Percentiles rank a stretch among this genome's conserved stretches.
Conservation (phyloP, 2,888 invertebrate genomes). For the Pardosa pseudoannulata region DNA sequence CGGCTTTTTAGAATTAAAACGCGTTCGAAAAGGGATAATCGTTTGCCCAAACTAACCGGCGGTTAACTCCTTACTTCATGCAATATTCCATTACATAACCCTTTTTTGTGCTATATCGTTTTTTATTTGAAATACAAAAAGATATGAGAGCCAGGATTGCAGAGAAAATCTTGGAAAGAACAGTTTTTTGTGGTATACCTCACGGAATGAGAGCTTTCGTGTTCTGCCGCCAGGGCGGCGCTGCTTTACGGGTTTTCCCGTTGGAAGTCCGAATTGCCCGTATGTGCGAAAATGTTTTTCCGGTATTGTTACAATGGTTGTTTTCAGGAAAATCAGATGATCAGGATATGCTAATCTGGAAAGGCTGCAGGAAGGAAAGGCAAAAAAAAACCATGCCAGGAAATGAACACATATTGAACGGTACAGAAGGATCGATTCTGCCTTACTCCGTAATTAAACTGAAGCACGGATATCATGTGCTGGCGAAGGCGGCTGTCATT, state of each 20-base stretch:
- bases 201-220: neutral
- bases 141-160: neutral
- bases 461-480: too few relatives aligned
- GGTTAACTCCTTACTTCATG: neutral
- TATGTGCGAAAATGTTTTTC: neutral
- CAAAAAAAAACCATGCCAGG: neutral
- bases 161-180: neutral
- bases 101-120: too few relatives aligned
- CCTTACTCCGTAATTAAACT: too few relatives aligned
- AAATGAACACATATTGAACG: neutral
- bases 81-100: neutral
- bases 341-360: neutral
- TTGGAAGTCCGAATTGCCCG: neutral
- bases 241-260: neutral
- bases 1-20: neutral
- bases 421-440: neutral
- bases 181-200: neutral
- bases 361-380: neutral
- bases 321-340: neutral
- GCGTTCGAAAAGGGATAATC: neutral
- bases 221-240: constrained; percentile 2
- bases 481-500: too few relatives aligned
- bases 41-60: neutral
- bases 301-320: constrained; percentile 4
- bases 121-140: too few relatives aligned